These are phyloP conservation scores for Aphidius gifuensis DNA, from an alignment of 1,140 invertebrate species.

Conservation along the genomic window DNA sequence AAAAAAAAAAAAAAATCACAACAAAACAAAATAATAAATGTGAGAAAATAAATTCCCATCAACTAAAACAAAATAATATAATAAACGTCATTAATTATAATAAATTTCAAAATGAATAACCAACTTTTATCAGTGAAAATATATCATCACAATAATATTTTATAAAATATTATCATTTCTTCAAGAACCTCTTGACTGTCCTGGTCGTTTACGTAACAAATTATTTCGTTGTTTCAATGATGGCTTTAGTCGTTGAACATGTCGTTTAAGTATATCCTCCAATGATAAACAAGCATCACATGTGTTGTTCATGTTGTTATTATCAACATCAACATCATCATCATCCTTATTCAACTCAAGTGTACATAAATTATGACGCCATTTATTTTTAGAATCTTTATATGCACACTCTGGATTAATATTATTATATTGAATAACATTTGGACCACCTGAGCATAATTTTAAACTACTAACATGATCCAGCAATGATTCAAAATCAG, in stretches of 20 bases:
- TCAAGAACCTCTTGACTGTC: neutral
- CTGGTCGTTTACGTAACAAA: conserved; percentile 13
- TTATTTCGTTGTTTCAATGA: conserved; percentile 21
- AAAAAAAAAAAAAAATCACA: too few species aligned
- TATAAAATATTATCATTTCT: neutral
- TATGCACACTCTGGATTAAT: conserved; percentile 32
- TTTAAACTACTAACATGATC: conserved; percentile 28
- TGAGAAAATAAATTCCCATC: too few species aligned
- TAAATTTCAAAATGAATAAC: too few species aligned
- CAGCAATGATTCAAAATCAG: conserved; percentile 25
- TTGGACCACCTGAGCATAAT: conserved; percentile 29
- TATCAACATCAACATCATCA: too few species aligned
- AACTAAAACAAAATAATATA: too few species aligned
- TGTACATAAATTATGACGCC: conserved; percentile 32
- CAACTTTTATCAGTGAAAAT: too few species aligned
- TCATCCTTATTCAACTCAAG: conserved; percentile 16
- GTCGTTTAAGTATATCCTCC: conserved; percentile 25
- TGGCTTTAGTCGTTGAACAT: conserved; percentile 19
- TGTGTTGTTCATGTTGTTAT: neutral
- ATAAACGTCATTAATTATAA: too few species aligned
- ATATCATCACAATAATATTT: too few species aligned
- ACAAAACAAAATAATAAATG: too few species aligned
- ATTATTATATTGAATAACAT: conserved; percentile 21
- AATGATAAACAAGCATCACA: conserved; percentile 28
- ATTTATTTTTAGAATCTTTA: conserved; percentile 27